Base-by-base conservation (phyloP, 2,113 vertebrate species). In the Eublepharis macularius region DNA sequence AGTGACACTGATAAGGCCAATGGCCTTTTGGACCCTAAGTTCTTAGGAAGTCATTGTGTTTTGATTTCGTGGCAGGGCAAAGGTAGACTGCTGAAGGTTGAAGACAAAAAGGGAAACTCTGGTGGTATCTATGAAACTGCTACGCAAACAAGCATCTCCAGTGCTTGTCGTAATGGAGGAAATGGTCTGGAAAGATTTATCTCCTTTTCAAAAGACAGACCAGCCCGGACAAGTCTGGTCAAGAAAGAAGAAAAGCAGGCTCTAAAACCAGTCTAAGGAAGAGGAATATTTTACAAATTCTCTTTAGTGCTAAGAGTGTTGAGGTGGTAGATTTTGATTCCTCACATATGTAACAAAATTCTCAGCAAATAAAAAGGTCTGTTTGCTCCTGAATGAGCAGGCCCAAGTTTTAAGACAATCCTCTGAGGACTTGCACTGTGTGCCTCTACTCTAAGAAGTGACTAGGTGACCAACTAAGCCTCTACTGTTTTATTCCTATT, bases 1-100 rank as follows among this genome's bases (percentile, higher is more conserved):
- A 32, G 75, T 45, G 32, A 41, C 70, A 45, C 21, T 74, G 81
- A 82, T 74, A 82, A 73, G 26, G 81, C 4, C 21, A 26, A 45
- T 16, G 43, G n/a, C 57, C 77, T 73, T 85, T 86, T 80, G 70
- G 70, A 83, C 81, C 70, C 41, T 14, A 14, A 8, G 24, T 49
- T 24, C 24, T 80, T 60, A 39, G 84, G 77, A 80, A 86, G 77
- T 54, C 49, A 41, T n/a, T 4, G 17, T 51, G n/a, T 43, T 73
- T 77, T 43, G 81, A 78, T 80, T 54, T 54, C 47, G 45, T 83
- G 57, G 86, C 81, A 74, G 73, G 29, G n/a, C 86, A 83, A 83
- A 83, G 86, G 76, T 74, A 34, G 45, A 77, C 65, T 80, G 34
- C 32, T 70, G 86, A 87, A 78, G 26, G 66, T 39, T 57, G 43